Conservation (phyloP, 1,140 invertebrate genomes). For the Agraylea sexmaculata region DNA sequence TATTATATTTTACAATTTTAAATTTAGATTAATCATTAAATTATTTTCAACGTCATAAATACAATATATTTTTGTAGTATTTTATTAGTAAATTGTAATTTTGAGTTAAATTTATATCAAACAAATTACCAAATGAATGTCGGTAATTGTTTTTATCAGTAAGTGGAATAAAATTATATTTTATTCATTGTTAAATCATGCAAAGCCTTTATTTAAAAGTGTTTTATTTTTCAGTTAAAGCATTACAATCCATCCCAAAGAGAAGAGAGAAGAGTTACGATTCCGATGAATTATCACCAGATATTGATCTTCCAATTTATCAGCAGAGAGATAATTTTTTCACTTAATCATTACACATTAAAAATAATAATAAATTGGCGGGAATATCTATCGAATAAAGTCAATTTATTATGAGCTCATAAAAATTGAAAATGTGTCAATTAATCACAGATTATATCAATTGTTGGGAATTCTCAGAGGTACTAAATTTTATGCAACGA, state of each 20-base stretch:
- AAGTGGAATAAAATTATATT: neutral
- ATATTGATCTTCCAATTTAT: conserved; percentile 60
- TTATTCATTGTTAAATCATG: conserved; percentile 4
- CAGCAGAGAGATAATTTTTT: conserved; percentile 78
- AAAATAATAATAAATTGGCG: conserved; percentile 1
- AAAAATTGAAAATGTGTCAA: neutral
- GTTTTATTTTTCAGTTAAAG: conserved; percentile 50
- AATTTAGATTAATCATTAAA: neutral
- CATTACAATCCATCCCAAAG: conserved; percentile 53
- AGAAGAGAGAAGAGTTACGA: conserved; percentile 38
- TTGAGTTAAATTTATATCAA: conserved; percentile 27
- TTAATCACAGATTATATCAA: neutral
- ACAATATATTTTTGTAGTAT: too few species aligned
- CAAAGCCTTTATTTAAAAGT: conserved; percentile 17
- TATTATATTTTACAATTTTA: too few species aligned
- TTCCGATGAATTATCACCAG: conserved; percentile 49
- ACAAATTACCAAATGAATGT: conserved; percentile 8
- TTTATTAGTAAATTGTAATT: neutral
- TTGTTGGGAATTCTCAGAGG: too few species aligned
- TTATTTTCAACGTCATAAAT: too few species aligned
- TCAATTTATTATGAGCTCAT: neutral
- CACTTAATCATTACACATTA: conserved; percentile 40
- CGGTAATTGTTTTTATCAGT: conserved; percentile 17
- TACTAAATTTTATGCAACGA: too few species aligned
- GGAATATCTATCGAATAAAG: neutral